These are phyloP conservation scores for Rhizomys pruinosus DNA, from an alignment of 2,113 vertebrate species.

Conservation along the genomic window DNA sequence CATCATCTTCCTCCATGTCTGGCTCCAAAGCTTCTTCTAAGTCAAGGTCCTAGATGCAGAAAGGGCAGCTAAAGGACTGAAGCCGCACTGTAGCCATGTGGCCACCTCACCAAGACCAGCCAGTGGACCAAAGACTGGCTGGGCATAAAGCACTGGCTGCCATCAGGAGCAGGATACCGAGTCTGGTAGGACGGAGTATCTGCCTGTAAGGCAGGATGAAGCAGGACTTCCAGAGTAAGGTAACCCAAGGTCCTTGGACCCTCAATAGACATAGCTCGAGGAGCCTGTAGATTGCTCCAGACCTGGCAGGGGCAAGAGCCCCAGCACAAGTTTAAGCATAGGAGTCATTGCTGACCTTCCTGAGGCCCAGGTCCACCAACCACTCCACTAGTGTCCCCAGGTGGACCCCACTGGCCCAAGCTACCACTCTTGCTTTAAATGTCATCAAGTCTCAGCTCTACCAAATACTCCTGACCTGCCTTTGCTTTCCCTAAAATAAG, in stretches of 20 bases:
- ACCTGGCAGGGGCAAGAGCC: neutral
- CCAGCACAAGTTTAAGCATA: too few species aligned
- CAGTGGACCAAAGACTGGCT: neutral
- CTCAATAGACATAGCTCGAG: neutral
- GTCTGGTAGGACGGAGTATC: neutral
- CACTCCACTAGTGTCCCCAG: too few species aligned
- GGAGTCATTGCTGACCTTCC: neutral
- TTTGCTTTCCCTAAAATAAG: fast-evolving
- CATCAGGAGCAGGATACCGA: neutral
- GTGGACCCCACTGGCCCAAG: neutral
- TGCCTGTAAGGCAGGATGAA: too few species aligned
- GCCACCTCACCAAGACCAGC: neutral
- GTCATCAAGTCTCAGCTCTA: too few species aligned
- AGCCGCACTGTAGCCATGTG: neutral
- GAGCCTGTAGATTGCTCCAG: neutral
- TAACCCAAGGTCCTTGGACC: neutral
- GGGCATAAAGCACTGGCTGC: neutral
- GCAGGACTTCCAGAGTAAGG: neutral
- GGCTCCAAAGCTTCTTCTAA: constrained; percentile 88
- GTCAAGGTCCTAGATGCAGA: constrained; percentile 88
- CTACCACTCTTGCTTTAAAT: neutral
- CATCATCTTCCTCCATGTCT: constrained; percentile 90
- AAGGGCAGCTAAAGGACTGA: too few species aligned
- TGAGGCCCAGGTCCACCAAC: too few species aligned
- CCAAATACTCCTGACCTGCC: neutral